Conservation (phyloP, 2,797 vertebrate species). For the Discoglossus pictus region DNA sequence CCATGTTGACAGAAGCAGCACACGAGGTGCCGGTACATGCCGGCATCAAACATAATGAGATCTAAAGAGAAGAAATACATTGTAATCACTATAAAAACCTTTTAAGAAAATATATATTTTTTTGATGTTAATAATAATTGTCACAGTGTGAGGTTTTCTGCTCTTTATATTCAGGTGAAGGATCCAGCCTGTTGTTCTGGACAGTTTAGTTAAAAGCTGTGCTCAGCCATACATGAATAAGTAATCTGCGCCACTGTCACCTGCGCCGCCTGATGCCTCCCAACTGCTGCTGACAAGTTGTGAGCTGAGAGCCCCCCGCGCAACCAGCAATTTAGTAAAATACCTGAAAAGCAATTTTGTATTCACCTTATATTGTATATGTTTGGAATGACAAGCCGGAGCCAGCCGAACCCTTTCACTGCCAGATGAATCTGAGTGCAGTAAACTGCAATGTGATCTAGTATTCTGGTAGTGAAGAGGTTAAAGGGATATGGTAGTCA, state of each 20-base stretch:
- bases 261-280: constrained; percentile 42
- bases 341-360: background rate
- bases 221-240: constrained; percentile 48
- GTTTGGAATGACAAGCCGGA: constrained; percentile 6
- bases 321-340: constrained; percentile 33
- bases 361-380: background rate
- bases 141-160: constrained; percentile 15
- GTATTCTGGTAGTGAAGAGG: too few relatives aligned
- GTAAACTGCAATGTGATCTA: too few relatives aligned
- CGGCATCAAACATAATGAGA: constrained; percentile 14
- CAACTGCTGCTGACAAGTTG: constrained; percentile 52
- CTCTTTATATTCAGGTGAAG: constrained; percentile 28
- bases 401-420: too few relatives aligned
- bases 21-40: too few relatives aligned
- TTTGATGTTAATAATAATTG: constrained; percentile 51
- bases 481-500: too few relatives aligned
- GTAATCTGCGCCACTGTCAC: constrained; percentile 33
- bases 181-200: constrained; percentile 11
- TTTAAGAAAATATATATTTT: constrained; percentile 33
- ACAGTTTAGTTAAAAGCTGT: constrained; percentile 14
- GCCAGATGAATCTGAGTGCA: too few relatives aligned
- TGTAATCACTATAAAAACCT: constrained; percentile 18
- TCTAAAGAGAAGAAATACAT: constrained; percentile 38
- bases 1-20: too few relatives aligned
- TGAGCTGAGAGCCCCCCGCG: constrained; percentile 20